These are phyloP conservation scores for Tamias sibiricus DNA, from an alignment of 2,113 vertebrate species.

Conservation along the genomic window DNA sequence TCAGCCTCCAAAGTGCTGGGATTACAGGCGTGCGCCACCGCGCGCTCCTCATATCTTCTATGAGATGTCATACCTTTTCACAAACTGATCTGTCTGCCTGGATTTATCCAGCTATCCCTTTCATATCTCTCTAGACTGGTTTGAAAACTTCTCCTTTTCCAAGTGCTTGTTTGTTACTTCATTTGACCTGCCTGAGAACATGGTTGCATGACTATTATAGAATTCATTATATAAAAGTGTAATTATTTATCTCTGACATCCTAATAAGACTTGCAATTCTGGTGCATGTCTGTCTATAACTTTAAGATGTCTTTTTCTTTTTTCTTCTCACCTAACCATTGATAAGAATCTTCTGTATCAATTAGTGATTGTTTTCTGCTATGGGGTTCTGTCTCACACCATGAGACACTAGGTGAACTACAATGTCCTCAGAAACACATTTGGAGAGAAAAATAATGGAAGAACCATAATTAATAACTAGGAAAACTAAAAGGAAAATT, in stretches of 20 bases:
- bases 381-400: not conserved
- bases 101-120: not conserved
- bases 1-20: no score
- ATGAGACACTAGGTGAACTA: not conserved
- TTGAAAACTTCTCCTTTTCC: not conserved
- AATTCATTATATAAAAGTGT: not conserved
- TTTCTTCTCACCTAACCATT: not conserved
- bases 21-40: no score
- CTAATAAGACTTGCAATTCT: not conserved
- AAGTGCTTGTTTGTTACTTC: not conserved
- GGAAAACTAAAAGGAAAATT: not conserved
- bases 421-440: not conserved
- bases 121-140: not conserved
- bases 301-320: not conserved
- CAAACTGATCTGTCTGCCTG: not conserved
- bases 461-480: not conserved
- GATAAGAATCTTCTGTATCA: not conserved
- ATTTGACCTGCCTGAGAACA: not conserved
- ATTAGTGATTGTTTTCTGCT: not conserved
- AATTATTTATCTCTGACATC: not conserved
- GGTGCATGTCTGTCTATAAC: not conserved
- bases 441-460: not conserved
- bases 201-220: not conserved
- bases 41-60: no score
- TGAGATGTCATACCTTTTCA: no score